Conservation (phyloP, 1,140 invertebrate species). For the Caenorhabditis brenneri region DNA sequence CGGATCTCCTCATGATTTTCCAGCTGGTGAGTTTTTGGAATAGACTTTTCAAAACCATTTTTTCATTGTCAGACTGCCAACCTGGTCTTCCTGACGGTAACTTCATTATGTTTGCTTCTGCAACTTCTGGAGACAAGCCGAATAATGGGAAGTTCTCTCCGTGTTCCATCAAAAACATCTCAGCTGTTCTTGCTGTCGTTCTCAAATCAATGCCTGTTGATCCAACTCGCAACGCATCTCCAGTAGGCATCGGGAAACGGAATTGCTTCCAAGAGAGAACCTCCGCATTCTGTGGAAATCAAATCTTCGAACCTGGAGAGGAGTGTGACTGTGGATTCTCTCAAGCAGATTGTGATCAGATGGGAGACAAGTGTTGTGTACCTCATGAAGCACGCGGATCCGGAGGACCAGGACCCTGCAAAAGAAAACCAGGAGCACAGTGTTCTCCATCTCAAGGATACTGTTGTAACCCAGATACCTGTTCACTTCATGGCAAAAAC, state of each 20-base stretch:
- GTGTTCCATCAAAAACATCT: conserved; percentile 93
- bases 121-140: conserved; percentile 87
- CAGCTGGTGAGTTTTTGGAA: conserved; percentile 71
- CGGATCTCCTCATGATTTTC: conserved; percentile 97
- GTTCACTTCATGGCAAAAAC: conserved; percentile 79
- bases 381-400: conserved; percentile 73
- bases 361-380: conserved; percentile 83
- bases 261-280: conserved; percentile 91
- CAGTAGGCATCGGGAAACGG: conserved; percentile 82
- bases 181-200: conserved; percentile 82
- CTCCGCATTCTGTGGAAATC: conserved; percentile 97
- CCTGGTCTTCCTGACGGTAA: conserved; percentile 91
- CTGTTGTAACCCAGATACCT: conserved; percentile 83
- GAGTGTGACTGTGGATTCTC: conserved; percentile 96
- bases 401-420: conserved; percentile 78
- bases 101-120: conserved; percentile 96
- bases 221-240: conserved; percentile 73
- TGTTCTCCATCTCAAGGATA: conserved; percentile 95
- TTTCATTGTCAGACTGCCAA: conserved; percentile 78
- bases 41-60: not conserved
- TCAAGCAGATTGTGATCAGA: conserved; percentile 80
- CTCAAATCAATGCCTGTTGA: conserved; percentile 62
- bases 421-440: conserved; percentile 78
- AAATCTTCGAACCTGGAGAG: conserved; percentile 92
- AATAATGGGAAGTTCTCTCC: conserved; percentile 93